phyloP scores from a whole-genome alignment of 2,888 invertebrate genomes.

The Acanthosoma haemorrhoidale region DNA sequence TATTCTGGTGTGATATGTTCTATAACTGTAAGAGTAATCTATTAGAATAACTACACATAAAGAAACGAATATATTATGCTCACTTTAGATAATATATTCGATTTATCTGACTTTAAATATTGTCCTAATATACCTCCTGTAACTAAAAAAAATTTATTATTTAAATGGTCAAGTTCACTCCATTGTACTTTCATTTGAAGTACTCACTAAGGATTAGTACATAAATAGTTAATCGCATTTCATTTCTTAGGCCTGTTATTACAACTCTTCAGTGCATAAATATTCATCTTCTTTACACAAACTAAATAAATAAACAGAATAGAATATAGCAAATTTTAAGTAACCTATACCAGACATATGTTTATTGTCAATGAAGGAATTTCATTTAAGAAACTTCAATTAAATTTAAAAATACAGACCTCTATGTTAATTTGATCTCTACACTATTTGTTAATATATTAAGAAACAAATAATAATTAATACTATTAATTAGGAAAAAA shows the following conservation, averaged over 20 bases:
- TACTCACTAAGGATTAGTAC: slow-evolving; percentile 15
- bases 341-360: background rate
- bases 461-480: too few species aligned
- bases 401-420: too few species aligned
- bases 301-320: background rate
- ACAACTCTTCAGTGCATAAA: slow-evolving; percentile 4
- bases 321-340: background rate
- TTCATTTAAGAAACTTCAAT: too few species aligned
- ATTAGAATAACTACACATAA: too few species aligned
- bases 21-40: too few species aligned
- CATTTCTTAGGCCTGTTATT: slow-evolving; percentile 16
- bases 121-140: background rate
- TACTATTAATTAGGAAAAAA: too few species aligned
- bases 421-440: too few species aligned
- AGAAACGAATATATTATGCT: background rate
- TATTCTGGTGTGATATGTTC: too few species aligned
- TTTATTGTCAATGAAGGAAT: background rate
- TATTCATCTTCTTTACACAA: background rate
- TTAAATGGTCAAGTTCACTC: background rate
- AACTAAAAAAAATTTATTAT: background rate
- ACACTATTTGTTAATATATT: too few species aligned
- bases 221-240: slow-evolving; percentile 13
- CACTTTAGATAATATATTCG: background rate
- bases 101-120: background rate
- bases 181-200: background rate